Evolutionary conservation across 1,140 invertebrate species (phyloP), one percentile per base, ranked within the genome.

Genomic region (Listronotus oregonensis): DNA sequence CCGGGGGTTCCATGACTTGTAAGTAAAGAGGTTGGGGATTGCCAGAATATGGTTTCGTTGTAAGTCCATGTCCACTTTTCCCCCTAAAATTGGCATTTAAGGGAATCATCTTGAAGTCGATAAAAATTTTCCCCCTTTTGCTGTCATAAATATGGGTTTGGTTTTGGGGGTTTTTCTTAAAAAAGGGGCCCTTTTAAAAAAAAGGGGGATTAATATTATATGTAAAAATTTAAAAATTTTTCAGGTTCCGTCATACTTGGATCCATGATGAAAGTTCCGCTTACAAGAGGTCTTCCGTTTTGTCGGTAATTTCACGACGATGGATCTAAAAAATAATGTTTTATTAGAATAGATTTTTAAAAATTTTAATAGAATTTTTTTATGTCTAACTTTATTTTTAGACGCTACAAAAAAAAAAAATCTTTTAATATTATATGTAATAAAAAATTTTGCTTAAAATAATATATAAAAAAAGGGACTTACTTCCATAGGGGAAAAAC

Each of bases 31-130:
- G 83, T 73, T 86, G 85, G 21, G 84, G 85, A 67, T 81, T 84
- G 42, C 84, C 84, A 17, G 79, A 71, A 66, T 82, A 81, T 10
- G 82, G 77, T 74, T 86, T 84, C 83, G 27, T 77, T 79, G 71
- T 86, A 86, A 0, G 81, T 81, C 85, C 85, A 86, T 7, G 83
- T 82, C 85, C 85, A 61, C 80, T n/a, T n/a, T n/a, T 81, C 79
- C 84, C 83, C 56, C 81, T 82, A 21, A 85, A 80, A 59, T 79
- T 79, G 7, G 83, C 79, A 10, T 79, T 77, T 7, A 85, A 64
- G 18, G 78, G 80, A 49, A 85, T 79, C 54, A 84, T 78, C 71
- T 83, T 84, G 21, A 84, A 78, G 14, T 79, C 77, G 18, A 83
- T 71, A 21, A 83, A 66, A n/a, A n/a, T n/a, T 11, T 75, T 73